Evolutionary conservation across 2,797 vertebrate species (phyloP), one percentile per base, ranked within the genome.

Genomic region (Arctocebus calabarensis): DNA sequence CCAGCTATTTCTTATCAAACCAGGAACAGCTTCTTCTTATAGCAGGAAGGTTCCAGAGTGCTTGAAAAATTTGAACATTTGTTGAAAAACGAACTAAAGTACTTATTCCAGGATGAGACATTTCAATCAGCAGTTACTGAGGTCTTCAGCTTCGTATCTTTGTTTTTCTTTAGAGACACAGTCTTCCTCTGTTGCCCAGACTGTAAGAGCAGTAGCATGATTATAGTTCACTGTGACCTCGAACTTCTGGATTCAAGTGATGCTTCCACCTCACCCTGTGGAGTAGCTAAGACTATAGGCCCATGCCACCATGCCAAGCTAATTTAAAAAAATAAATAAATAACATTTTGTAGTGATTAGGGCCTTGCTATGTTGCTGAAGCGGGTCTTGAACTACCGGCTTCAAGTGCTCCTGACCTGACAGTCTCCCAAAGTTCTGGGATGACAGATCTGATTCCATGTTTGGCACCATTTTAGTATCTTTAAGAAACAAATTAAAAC

Each of bases 11-110:
- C 79, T 83, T 16, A 81, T 59, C 48, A 86, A 92, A 95, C 61
- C 32, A 87, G 20, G 4, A 90, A 87, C 57, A 13, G 19, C 10
- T 86, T 96, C 32, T 78, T 96, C 61, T 40, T 77, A 37, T 4
- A 78, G 32, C 59, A 84, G 59, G 90, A 94, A 73, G 83, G 0
- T 83, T 92, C 57, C 82, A 48, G 61, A 52, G 29, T 59, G 17
- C 62, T 68, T 73, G 40, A 59, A 91, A 68, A 23, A 71, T 95
- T 78, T 91, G n/a, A 96, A 29, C 88, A 64, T 82, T 81, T 90
- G 75, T 90, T 87, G 78, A 96, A 88, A 88, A 94, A 86, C 20
- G 82, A 66, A 66, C 0, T 79, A 23, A 79, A 95, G 3, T 86
- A 32, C 4, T 94, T 64, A 87, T 88, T 78, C 20, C 66, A 94